Percentiles rank a stretch among this genome's conserved stretches.
These are phyloP conservation scores for Pimpla rufipes DNA, from an alignment of 2,888 invertebrate genomes.

Conservation along the genomic window DNA sequence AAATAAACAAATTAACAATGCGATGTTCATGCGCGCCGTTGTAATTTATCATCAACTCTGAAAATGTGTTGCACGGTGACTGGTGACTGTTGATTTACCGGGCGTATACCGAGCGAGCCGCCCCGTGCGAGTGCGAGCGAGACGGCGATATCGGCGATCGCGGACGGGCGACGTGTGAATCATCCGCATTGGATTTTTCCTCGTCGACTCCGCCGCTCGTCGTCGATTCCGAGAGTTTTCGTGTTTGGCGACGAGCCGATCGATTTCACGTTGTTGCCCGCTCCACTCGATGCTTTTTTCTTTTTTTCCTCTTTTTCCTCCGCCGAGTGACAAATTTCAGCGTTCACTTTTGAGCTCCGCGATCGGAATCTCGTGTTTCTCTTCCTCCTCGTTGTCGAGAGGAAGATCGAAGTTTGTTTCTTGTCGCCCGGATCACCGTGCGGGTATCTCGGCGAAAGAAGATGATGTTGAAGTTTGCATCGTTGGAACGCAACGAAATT, in stretches of 20 bases:
- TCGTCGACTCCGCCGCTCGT: not conserved
- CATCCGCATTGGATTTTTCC: conserved; percentile 24
- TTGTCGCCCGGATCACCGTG: no score
- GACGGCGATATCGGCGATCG: not conserved
- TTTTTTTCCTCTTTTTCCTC: not conserved
- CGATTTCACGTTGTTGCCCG: conserved; percentile 1
- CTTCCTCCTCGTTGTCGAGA: no score
- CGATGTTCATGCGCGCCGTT: no score
- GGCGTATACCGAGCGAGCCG: not conserved
- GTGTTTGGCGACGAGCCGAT: not conserved
- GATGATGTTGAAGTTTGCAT: no score
- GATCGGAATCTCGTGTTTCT: no score
- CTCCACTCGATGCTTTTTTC: not conserved
- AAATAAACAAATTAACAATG: no score
- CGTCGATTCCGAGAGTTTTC: not conserved
- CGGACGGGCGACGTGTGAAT: conserved; percentile 23
- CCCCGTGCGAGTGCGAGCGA: conserved; percentile 19
- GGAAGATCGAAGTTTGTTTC: no score
- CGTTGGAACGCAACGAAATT: no score
- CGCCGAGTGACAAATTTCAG: not conserved
- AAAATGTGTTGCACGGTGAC: no score
- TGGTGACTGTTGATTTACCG: no score
- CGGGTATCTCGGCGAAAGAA: no score
- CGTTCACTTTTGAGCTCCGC: not conserved
- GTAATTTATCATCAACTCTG: no score